These are phyloP conservation scores for Proisotoma minuta DNA, from an alignment of 2,888 invertebrate genomes.

Conservation along the genomic window DNA sequence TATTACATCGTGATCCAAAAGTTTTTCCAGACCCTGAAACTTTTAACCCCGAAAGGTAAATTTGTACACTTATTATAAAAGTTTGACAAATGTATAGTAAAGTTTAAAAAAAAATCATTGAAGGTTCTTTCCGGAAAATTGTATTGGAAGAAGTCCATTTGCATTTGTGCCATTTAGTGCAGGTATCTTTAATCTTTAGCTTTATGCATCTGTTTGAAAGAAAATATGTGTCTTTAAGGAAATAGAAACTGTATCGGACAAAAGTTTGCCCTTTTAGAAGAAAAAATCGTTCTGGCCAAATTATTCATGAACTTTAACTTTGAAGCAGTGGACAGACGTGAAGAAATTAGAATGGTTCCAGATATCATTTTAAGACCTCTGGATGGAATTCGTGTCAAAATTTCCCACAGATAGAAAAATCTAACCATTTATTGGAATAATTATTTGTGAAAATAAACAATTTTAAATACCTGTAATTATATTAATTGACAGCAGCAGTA, in stretches of 20 bases:
- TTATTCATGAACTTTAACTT: constrained; percentile 16
- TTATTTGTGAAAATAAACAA: not conserved
- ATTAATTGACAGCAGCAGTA: not conserved
- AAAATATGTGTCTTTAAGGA: not conserved
- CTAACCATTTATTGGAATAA: too few relatives aligned
- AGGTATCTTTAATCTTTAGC: not conserved
- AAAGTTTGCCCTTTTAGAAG: constrained; percentile 29
- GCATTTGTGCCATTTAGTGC: constrained; percentile 22
- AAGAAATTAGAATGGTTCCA: constrained; percentile 9
- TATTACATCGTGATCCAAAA: constrained; percentile 9
- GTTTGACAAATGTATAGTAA: too few relatives aligned
- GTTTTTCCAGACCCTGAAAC: constrained; percentile 22
- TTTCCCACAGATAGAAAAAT: not conserved
- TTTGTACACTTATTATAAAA: too few relatives aligned
- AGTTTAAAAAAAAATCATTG: too few relatives aligned
- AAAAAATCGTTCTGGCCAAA: constrained; percentile 24
- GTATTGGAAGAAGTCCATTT: constrained; percentile 22
- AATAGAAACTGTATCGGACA: constrained; percentile 22
- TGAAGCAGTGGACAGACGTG: constrained; percentile 19
- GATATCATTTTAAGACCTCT: constrained; percentile 10
- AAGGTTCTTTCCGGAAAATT: constrained; percentile 16
- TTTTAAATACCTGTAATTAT: not conserved
- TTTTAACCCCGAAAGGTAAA: constrained; percentile 24
- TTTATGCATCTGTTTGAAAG: not conserved
- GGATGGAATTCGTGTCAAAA: not conserved